Conservation (phyloP, 2,113 vertebrate species). For the Lasiurus borealis region DNA sequence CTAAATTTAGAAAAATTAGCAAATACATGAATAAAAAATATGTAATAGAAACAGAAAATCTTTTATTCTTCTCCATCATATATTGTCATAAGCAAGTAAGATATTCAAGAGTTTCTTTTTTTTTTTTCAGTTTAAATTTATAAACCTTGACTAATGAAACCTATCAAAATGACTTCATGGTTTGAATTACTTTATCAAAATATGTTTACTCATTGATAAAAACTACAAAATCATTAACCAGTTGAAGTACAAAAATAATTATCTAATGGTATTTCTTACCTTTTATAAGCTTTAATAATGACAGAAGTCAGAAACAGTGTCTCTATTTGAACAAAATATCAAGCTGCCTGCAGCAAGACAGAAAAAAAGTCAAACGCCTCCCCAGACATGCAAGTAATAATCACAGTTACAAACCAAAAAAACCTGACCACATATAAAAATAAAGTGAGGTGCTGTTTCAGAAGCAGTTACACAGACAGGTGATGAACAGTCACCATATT, state of each 20-base stretch:
- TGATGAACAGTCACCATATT: not conserved
- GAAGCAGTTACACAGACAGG: constrained; percentile 25
- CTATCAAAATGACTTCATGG: constrained; percentile 15
- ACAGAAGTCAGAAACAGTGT: constrained; percentile 12
- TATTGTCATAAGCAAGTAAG: constrained; percentile 25
- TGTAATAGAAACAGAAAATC: not conserved
- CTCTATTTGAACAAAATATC: constrained; percentile 42
- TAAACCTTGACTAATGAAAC: constrained; percentile 34
- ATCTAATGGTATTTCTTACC: constrained; percentile 7
- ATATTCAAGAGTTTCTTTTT: constrained; percentile 11
- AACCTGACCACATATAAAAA: not conserved
- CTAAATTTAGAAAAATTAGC: constrained; percentile 25
- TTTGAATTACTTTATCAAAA: constrained; percentile 36
- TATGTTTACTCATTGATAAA: constrained; percentile 38
- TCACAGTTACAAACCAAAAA: constrained; percentile 44
- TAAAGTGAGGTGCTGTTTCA: constrained; percentile 20
- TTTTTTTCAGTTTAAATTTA: constrained; percentile 25
- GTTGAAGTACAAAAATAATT: constrained; percentile 38
- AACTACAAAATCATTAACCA: constrained; percentile 44
- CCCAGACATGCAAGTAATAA: constrained; percentile 6
- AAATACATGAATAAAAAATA: not conserved
- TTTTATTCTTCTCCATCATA: constrained; percentile 14
- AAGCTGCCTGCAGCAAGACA: constrained; percentile 46
- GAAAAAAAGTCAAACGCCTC: constrained; percentile 67
- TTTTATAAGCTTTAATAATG: constrained; percentile 51